Evolutionary conservation across 2,888 invertebrate genomes (phyloP).

Genomic region (Kuschelorhynchus macadamiae): DNA sequence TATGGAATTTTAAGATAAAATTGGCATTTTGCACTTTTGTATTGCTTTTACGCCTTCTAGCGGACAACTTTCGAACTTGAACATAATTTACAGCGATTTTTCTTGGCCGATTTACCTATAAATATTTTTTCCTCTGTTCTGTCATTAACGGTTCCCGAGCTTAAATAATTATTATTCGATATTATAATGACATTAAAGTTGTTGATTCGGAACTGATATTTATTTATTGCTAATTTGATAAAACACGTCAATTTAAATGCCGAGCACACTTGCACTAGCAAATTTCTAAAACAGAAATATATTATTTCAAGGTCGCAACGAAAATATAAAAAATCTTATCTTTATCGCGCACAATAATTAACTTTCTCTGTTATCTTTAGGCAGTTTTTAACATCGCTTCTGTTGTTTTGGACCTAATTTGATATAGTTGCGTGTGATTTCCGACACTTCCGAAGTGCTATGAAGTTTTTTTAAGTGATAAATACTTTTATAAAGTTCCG

Average conservation of each 20-base stretch:
- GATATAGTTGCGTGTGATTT: slow-evolving; percentile 3
- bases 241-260: not conserved
- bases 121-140: too few species aligned
- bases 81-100: too few species aligned
- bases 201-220: too few species aligned
- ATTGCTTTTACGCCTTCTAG: too few species aligned
- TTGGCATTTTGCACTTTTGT: too few species aligned
- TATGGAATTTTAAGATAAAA: too few species aligned
- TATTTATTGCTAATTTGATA: too few species aligned
- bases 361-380: slow-evolving; percentile 40
- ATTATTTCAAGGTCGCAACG: slow-evolving; percentile 21
- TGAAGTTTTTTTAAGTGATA: not conserved
- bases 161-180: too few species aligned
- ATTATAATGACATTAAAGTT: too few species aligned
- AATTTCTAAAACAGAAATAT: slow-evolving; percentile 5
- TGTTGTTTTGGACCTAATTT: slow-evolving; percentile 31
- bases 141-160: too few species aligned
- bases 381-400: slow-evolving; percentile 34
- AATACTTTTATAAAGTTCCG: not conserved
- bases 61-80: too few species aligned
- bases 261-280: slow-evolving; percentile 6
- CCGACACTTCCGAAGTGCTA: not conserved
- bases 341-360: slow-evolving; percentile 42
- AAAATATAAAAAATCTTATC: slow-evolving; percentile 42
- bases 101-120: too few species aligned